These are phyloP conservation scores for Podarcis siculus DNA, from an alignment of 2,797 vertebrate species.

Conservation along the genomic window DNA sequence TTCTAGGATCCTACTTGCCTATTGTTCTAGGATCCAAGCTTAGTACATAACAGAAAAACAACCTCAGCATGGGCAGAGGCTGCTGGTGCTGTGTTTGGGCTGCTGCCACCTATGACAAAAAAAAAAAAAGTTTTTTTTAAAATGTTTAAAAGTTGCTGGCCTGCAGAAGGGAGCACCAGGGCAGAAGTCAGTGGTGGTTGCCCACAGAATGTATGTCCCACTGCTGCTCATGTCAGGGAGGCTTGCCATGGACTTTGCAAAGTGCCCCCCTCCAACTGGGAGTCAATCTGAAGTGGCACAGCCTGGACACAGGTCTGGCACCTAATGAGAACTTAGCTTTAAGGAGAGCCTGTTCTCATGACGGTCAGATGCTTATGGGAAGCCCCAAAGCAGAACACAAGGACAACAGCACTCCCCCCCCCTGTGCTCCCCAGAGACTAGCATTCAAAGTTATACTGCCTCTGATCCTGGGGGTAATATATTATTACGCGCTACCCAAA, in stretches of 20 bases:
- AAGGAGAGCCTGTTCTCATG: neutral
- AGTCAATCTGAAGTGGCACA: neutral
- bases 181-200: neutral
- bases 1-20: too few relatives aligned
- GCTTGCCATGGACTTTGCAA: neutral
- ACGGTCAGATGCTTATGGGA: too few relatives aligned
- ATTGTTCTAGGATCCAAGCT: too few relatives aligned
- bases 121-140: too few relatives aligned
- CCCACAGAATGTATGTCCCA: neutral
- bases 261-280: too few relatives aligned
- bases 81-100: neutral
- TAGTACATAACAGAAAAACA: neutral
- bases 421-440: too few relatives aligned
- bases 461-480: too few relatives aligned
- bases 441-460: too few relatives aligned
- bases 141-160: neutral
- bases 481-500: too few relatives aligned
- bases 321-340: neutral
- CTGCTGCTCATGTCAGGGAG: neutral
- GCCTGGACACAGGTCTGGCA: neutral
- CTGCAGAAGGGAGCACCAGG: neutral
- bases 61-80: neutral
- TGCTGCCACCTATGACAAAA: neutral
- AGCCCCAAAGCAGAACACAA: too few relatives aligned
- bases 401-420: too few relatives aligned